A percentile compares a stretch with the other conserved stretches of the same genome.
phyloP scores from a whole-genome alignment of 2,797 vertebrate species.

The Botia almorhae region DNA sequence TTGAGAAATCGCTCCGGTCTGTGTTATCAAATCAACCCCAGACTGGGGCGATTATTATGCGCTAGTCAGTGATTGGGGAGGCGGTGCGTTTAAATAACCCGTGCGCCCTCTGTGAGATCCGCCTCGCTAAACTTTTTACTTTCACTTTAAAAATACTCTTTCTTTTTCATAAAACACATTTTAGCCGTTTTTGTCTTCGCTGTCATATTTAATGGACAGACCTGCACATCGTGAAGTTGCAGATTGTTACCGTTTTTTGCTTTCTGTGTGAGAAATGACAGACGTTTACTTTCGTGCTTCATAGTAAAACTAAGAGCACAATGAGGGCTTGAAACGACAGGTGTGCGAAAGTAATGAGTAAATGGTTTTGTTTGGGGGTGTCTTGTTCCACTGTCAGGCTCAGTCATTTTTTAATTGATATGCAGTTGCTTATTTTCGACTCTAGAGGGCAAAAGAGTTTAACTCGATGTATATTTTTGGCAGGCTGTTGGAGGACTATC shows the following conservation, averaged over 20 bases:
- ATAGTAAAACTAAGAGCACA: no score
- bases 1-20: constrained; percentile 18
- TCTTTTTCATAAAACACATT: not conserved
- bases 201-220: no score
- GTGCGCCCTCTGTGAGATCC: not conserved
- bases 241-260: no score
- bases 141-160: not conserved
- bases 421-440: constrained; percentile 25
- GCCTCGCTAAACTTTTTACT: not conserved
- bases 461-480: not conserved
- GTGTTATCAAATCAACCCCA: constrained; percentile 4
- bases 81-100: constrained; percentile 3
- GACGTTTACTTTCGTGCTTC: no score
- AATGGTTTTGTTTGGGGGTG: not conserved
- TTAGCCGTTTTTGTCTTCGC: not conserved
- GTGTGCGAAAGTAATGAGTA: no score
- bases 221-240: no score
- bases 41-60: not conserved
- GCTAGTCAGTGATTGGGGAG: not conserved
- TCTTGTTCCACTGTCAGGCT: no score
- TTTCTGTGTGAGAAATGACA: no score
- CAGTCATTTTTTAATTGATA: not conserved
- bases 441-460: constrained; percentile 33
- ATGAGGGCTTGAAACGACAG: no score
- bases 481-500: constrained; percentile 89